These are phyloP conservation scores for Sinosuthora webbiana DNA, from an alignment of 2,113 vertebrate species.

Conservation along the genomic window DNA sequence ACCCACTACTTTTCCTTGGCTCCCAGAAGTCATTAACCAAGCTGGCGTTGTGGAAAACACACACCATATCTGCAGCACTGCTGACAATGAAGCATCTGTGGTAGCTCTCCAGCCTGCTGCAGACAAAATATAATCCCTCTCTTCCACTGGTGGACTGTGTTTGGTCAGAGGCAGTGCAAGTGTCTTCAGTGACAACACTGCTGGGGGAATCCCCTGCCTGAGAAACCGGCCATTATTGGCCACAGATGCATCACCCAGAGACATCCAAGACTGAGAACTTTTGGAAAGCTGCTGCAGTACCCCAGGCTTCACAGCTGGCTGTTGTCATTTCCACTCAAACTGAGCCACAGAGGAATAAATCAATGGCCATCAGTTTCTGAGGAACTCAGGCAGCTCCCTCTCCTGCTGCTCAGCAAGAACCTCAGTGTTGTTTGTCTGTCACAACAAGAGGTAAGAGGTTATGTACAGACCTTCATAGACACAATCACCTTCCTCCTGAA, in stretches of 20 bases:
- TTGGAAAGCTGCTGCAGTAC: not conserved
- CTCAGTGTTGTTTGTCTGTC: not conserved
- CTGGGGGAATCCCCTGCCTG: not conserved
- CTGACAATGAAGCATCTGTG: not conserved
- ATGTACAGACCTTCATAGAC: not conserved
- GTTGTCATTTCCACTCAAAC: not conserved
- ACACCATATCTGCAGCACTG: not conserved
- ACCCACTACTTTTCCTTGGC: not conserved
- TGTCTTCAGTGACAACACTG: not conserved
- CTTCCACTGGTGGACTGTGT: not conserved
- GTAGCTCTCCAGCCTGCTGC: not conserved
- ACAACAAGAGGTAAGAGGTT: not conserved
- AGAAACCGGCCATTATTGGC: not conserved
- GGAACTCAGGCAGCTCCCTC: not conserved
- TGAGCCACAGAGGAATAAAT: not conserved
- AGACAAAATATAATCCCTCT: not conserved
- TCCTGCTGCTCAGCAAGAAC: not conserved
- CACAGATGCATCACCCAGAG: not conserved
- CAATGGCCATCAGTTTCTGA: not conserved
- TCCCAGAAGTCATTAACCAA: not conserved
- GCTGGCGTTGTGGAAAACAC: not conserved
- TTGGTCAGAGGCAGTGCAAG: not conserved
- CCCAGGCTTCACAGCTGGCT: not conserved
- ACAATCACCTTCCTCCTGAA: not conserved
- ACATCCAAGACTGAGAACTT: not conserved